Base-by-base conservation (phyloP, 2,113 vertebrate genomes). In the Polypterus bichir region DNA sequence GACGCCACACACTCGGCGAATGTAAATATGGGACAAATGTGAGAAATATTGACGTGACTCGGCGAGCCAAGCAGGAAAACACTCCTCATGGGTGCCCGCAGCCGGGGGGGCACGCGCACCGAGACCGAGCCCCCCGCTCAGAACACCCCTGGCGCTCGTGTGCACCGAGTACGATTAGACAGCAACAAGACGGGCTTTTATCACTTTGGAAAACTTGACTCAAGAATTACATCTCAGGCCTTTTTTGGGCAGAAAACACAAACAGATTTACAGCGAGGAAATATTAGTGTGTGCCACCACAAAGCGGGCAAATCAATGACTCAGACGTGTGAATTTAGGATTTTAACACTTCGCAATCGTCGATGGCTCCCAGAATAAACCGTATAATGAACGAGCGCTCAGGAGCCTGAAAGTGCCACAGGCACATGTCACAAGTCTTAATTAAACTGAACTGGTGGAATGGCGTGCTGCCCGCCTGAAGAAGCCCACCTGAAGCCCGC, bases 321-420 rank as follows among this genome's bases (percentile, higher is more conserved):
- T 94, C 92, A 92, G 84, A 95, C 83, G 91, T 96, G 93, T 89
- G 92, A 97, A 93, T 87, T 83, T 94, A 79, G 81, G 92, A 85
- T 96, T 94, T 97, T 97, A 91, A 89, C 93, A 97, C 93, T 87
- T 90, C 83, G 76, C 76, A 83, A 83, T 79, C 82, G 79, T 70
- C 82, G 69, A 68, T 77, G 79, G 80, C 79, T 73, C 76, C 73
- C 51, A 68, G 79, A 88, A 89, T 80, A 86, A 91, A 84, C 77
- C 77, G 86, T 75, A 77, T 79, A 83, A 82, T 84, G 81, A 83
- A 81, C 75, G 86, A 86, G 79, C 78, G 84, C 46, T 67, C 75
- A 78, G 69, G 79, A 77, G 69, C 81, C 80, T 76, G 82, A 46
- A 69, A 77, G 72, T 46, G 70, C 68, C 73, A 78, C 69, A 79